Base-by-base conservation (phyloP, 1,140 invertebrate genomes). In the Scaptomyza pallida region DNA sequence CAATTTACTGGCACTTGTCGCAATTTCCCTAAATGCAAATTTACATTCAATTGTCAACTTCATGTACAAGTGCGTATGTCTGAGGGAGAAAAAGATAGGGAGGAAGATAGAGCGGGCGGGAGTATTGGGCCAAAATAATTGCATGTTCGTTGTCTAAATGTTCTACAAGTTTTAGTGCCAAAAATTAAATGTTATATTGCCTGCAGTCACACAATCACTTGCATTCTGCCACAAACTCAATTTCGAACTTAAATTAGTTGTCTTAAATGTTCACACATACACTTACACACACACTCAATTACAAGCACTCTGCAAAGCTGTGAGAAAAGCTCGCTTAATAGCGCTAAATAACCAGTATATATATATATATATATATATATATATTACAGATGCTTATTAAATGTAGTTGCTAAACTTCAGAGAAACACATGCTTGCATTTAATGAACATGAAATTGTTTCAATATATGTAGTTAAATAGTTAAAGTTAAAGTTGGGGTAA, bases 101-200 rank as follows among this genome's bases (percentile, higher is more conserved):
- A 44, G 5, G n/a, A n/a, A 40, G 19, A 51, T 21, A 12, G n/a
- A 43, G 12, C 33, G 23, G 13, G 16, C 4, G 33, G 33, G 40
- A 6, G 43, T 10, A 55, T 9, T 15, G 16, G 16, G 19, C 17
- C 13, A 8, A 40, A 54, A 56, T 72, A 77, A 72, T 69, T 61
- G 44, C 54, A 60, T 52, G 67, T 64, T 76, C 16, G 17, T 30
- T 59, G 37, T 62, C 44, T 72, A 5, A 2, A 30, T 45, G 33
- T 71, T n/a, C n/a, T n/a, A 52, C 26, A 47, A 19, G 17, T 33
- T 45, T 4, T 44, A 37, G 51, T 51, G 13, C 35, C 56, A 57
- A 67, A 56, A 69, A 78, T 73, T 69, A 64, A 67, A 79, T 59
- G 67, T 52, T 59, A 62, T 57, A 26, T 78, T 51, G 41, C 41